phyloP scores from a whole-genome alignment of 2,888 invertebrate species.

The Phorcus lineatus region DNA sequence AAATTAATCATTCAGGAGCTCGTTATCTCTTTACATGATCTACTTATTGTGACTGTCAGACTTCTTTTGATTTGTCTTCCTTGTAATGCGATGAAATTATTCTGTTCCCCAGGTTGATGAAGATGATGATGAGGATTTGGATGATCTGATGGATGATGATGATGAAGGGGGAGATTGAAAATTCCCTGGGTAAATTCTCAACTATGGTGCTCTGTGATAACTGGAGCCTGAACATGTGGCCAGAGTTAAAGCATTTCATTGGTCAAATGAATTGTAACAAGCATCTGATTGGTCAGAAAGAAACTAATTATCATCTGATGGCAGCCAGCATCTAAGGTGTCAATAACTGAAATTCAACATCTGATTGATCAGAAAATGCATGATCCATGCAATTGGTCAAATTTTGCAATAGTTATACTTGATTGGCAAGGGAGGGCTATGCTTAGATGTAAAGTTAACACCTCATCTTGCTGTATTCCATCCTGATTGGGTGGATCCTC shows the following conservation, averaged over 20 bases:
- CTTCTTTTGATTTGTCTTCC: not conserved
- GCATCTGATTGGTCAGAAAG: not conserved
- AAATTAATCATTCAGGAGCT: too few relatives aligned
- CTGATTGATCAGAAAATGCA: too few relatives aligned
- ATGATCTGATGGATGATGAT: conserved; percentile 57
- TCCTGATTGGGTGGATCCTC: too few relatives aligned
- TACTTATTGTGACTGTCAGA: too few relatives aligned
- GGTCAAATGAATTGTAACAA: not conserved
- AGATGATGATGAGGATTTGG: conserved; percentile 56
- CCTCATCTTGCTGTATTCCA: too few relatives aligned
- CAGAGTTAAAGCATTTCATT: not conserved
- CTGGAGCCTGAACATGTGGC: not conserved
- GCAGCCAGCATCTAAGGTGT: not conserved
- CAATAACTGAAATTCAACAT: too few relatives aligned
- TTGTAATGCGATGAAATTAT: not conserved
- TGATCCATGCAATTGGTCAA: too few relatives aligned
- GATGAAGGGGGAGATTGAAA: conserved; percentile 50
- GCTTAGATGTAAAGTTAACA: too few relatives aligned
- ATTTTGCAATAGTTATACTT: too few relatives aligned
- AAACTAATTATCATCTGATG: not conserved
- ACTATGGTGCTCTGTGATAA: not conserved
- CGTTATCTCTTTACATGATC: too few relatives aligned
- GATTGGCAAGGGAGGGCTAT: too few relatives aligned
- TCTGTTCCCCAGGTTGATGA: conserved; percentile 47
- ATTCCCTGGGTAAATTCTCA: not conserved